Evolutionary conservation across 2,888 invertebrate species (phyloP), one percentile per base, ranked within the genome.

Genomic region (Chironomus riparius): DNA sequence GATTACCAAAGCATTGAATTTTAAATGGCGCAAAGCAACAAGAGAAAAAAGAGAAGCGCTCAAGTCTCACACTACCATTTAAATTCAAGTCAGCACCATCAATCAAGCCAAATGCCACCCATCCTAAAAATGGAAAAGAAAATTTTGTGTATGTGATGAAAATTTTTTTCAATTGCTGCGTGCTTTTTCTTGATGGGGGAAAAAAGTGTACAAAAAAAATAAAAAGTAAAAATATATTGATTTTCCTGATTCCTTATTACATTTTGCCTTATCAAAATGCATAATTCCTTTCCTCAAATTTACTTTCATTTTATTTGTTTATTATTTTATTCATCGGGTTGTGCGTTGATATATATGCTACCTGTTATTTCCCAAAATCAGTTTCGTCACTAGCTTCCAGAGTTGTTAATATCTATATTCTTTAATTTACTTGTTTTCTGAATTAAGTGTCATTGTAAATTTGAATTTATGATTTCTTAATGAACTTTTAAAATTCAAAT

Each of bases 1-100:
- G 91, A 92, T 93, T 93, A 93, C 93, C 93, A 93, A 93, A 93
- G 92, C 92, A 92, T 86, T 86, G 87, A 87, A 84, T 83, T 73
- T 73, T 72, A 22, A 12, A 47, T 62, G 73, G 73, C 56, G 73
- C 73, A 73, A n/a, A 73, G 62, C 73, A 73, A 73, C 73, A 71
- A 56, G 61, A 62, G 62, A 73, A 73, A 7, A 47, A 73, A 61
- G 47, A 65, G 73, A 15, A 65, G 5, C 22, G 22, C 65, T 65
- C 65, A 13, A 18, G 12, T 22, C 28, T 71, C 61, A 15, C 13
- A 18, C 73, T 12, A 65, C 65, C 72, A 15, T 38, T 72, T 28
- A 38, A 72, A 72, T 21, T 47, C 18, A 61, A 72, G 61, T 28
- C 65, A 28, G 15, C 62, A 28, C 73, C 73, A 73, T 73, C 73